A percentile compares a stretch with the other conserved stretches of the same genome.
These are phyloP conservation scores for Stenoptilia bipunctidactyla DNA, from an alignment of 2,888 invertebrate genomes.

Conservation along the genomic window DNA sequence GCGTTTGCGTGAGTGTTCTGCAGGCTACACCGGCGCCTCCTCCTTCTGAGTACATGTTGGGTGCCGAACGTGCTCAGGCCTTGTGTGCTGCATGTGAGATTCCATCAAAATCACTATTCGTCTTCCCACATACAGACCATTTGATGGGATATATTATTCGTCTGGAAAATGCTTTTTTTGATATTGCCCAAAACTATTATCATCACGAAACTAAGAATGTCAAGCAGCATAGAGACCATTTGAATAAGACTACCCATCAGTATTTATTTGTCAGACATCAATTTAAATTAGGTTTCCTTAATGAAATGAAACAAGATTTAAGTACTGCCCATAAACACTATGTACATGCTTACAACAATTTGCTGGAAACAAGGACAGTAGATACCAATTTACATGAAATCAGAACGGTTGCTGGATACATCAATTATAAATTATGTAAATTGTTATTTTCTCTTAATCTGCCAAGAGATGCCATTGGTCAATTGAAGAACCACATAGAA, in stretches of 20 bases:
- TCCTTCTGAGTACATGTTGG: conserved; percentile 84
- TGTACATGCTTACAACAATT: conserved; percentile 89
- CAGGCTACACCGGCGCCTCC: conserved; percentile 86
- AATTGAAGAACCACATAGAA: conserved; percentile 93
- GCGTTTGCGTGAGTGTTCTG: conserved; percentile 89
- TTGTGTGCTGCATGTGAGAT: conserved; percentile 93
- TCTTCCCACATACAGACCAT: conserved; percentile 92
- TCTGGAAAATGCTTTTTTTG: conserved; percentile 93
- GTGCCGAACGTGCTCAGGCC: conserved; percentile 91
- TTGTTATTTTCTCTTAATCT: conserved; percentile 90
- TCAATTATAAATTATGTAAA: conserved; percentile 95
- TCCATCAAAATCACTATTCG: conserved; percentile 91
- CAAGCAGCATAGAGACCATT: conserved; percentile 89
- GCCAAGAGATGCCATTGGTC: conserved; percentile 94
- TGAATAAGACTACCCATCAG: conserved; percentile 92
- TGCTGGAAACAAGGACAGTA: conserved; percentile 88
- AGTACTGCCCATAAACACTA: conserved; percentile 90
- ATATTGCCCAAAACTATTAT: conserved; percentile 93
- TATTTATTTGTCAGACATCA: conserved; percentile 95
- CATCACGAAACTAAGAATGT: conserved; percentile 88
- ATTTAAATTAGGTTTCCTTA: conserved; percentile 96
- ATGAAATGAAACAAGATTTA: conserved; percentile 92
- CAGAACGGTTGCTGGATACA: conserved; percentile 93
- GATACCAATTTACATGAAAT: conserved; percentile 95
- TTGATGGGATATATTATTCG: conserved; percentile 81